These are phyloP conservation scores for Cosmorhoe ocellata DNA, from an alignment of 2,888 invertebrate species.

Conservation along the genomic window DNA sequence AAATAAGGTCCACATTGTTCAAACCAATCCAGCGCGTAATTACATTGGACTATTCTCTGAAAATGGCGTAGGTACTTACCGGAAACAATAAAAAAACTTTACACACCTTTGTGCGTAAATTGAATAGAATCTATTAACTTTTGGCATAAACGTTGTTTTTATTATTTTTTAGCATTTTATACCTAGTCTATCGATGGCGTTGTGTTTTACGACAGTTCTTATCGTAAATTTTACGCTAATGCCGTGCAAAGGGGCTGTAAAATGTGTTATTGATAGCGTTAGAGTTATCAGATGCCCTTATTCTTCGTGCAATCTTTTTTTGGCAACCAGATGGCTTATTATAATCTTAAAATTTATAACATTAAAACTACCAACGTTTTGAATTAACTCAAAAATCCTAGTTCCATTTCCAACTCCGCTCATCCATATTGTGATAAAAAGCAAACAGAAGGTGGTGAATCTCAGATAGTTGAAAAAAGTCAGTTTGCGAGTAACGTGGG, in stretches of 20 bases:
- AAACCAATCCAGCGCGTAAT: slow-evolving; percentile 36
- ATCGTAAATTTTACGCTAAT: slow-evolving; percentile 51
- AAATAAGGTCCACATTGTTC: slow-evolving; percentile 32
- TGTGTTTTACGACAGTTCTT: slow-evolving; percentile 41
- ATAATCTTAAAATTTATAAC: too few relatives aligned
- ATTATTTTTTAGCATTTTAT: slow-evolving; percentile 43
- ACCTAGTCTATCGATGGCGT: slow-evolving; percentile 40
- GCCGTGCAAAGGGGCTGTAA: slow-evolving; percentile 38
- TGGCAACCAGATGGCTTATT: too few relatives aligned
- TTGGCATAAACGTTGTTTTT: slow-evolving; percentile 31
- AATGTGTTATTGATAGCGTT: slow-evolving; percentile 40
- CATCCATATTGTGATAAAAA: not conserved
- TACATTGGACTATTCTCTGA: slow-evolving; percentile 38
- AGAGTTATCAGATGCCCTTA: not conserved
- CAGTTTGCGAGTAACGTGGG: slow-evolving; percentile 39
- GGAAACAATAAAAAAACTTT: slow-evolving; percentile 43
- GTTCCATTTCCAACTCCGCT: too few relatives aligned
- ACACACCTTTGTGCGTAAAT: slow-evolving; percentile 37
- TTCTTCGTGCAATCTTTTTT: not conserved
- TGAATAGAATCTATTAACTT: slow-evolving; percentile 37
- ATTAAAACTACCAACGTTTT: too few relatives aligned
- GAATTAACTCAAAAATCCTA: not conserved
- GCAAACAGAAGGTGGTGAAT: slow-evolving; percentile 7
- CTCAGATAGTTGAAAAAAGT: slow-evolving; percentile 31
- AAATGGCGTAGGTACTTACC: slow-evolving; percentile 29